phyloP scores from a whole-genome alignment of 2,888 invertebrate species.

The Sericinus montela region DNA sequence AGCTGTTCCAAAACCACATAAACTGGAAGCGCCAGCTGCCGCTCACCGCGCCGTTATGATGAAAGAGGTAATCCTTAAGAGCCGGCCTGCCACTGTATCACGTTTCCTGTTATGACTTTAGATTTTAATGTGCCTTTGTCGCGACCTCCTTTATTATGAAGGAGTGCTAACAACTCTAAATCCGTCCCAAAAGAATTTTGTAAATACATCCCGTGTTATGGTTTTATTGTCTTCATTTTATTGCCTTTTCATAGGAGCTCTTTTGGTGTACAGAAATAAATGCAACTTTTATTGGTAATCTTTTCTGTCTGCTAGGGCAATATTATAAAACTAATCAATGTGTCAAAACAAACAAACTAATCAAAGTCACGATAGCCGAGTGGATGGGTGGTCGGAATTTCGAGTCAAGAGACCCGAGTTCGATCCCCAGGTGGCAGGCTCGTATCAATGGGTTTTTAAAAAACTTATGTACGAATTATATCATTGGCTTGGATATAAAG shows the following conservation, averaged over 20 bases:
- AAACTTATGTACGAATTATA: too few relatives aligned
- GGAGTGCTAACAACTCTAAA: conserved; percentile 61
- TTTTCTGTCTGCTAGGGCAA: conserved; percentile 33
- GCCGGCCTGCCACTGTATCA: conserved; percentile 64
- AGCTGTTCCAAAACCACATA: conserved; percentile 67
- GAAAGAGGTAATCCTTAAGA: conserved; percentile 63
- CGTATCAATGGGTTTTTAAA: too few relatives aligned
- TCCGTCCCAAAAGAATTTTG: conserved; percentile 45
- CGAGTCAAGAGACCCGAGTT: too few relatives aligned
- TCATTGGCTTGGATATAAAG: too few relatives aligned
- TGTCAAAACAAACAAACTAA: too few relatives aligned
- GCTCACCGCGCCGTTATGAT: conserved; percentile 67
- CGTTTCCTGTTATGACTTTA: conserved; percentile 77
- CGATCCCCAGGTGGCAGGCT: too few relatives aligned
- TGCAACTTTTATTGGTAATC: conserved; percentile 26
- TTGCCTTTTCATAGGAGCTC: conserved; percentile 30
- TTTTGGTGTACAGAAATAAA: conserved; percentile 21
- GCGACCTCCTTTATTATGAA: conserved; percentile 59
- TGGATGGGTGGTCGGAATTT: too few relatives aligned
- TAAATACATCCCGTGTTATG: conserved; percentile 41
- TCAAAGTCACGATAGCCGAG: too few relatives aligned
- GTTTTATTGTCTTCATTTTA: conserved; percentile 51
- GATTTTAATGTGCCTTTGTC: conserved; percentile 72
- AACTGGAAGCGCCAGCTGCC: conserved; percentile 71
- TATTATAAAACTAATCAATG: background rate